These are phyloP conservation scores for Ditula angustiorana DNA, from an alignment of 2,888 invertebrate genomes.

Conservation along the genomic window DNA sequence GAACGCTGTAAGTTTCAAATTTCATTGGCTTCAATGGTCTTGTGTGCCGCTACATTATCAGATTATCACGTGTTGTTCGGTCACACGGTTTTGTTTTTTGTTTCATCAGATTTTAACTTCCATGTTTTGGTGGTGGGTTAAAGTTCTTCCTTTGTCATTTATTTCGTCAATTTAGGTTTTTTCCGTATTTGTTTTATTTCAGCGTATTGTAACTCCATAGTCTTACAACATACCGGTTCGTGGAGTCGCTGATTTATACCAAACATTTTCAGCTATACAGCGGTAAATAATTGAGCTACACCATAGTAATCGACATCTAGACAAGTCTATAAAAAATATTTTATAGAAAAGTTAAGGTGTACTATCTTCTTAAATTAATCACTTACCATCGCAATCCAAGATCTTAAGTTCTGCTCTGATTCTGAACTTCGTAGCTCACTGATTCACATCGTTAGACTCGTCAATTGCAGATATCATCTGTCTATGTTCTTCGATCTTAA, in stretches of 20 bases:
- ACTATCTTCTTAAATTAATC: background rate
- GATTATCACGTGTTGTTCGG: background rate
- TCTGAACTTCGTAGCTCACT: background rate
- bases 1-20: background rate
- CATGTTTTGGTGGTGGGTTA: background rate
- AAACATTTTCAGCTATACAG: too few relatives aligned
- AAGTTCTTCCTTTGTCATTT: background rate
- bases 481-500: background rate
- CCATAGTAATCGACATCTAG: too few relatives aligned
- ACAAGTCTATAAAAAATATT: background rate
- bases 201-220: too few relatives aligned
- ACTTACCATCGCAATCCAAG: background rate
- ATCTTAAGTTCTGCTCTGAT: constrained; percentile 10
- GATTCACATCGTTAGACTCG: background rate
- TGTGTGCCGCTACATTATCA: background rate
- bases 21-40: background rate
- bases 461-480: background rate
- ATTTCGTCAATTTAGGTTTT: too few relatives aligned
- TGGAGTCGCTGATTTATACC: too few relatives aligned
- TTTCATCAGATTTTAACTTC: background rate
- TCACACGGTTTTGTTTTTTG: background rate
- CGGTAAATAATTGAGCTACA: too few relatives aligned
- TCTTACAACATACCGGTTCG: too few relatives aligned
- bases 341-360: background rate
- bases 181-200: too few relatives aligned